Conservation (phyloP, 2,797 vertebrate species). For the Todus mexicanus region DNA sequence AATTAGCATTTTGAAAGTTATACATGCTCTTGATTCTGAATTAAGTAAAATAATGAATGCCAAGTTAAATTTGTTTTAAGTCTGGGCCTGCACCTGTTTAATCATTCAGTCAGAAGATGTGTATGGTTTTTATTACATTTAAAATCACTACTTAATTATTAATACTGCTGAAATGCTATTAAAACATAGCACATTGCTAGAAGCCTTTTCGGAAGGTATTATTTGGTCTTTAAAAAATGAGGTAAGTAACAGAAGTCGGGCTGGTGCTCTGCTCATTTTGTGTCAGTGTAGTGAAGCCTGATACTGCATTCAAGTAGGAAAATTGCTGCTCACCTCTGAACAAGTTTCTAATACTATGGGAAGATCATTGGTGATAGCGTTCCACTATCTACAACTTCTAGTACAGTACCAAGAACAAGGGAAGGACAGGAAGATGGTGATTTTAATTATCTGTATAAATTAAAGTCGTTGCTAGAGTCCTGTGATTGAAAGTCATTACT, state of each 20-base stretch:
- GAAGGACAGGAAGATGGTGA: constrained; percentile 52
- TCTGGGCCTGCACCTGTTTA: constrained; percentile 36
- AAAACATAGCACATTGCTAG: constrained; percentile 12
- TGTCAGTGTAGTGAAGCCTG: neutral
- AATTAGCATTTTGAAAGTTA: constrained; percentile 48
- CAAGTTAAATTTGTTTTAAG: constrained; percentile 32
- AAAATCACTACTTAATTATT: constrained; percentile 56
- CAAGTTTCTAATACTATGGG: neutral
- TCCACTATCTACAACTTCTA: neutral
- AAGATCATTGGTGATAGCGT: neutral
- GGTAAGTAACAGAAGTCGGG: neutral
- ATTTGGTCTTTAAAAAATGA: neutral
- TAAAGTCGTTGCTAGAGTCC: constrained; percentile 57
- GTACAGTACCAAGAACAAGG: constrained; percentile 55
- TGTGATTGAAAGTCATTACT: constrained; percentile 69
- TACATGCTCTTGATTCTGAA: constrained; percentile 39
- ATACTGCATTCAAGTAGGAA: constrained; percentile 17
- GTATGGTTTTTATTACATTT: neutral
- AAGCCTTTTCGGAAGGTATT: constrained; percentile 23
- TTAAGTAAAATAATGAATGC: constrained; percentile 44
- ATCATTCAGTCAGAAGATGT: constrained; percentile 38
- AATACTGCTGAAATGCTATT: constrained; percentile 22
- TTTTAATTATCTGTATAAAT: constrained; percentile 74
- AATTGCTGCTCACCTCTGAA: neutral
- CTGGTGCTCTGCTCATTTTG: neutral